Conservation (phyloP, 2,113 vertebrate genomes). For the Gallinago jamesoni region DNA sequence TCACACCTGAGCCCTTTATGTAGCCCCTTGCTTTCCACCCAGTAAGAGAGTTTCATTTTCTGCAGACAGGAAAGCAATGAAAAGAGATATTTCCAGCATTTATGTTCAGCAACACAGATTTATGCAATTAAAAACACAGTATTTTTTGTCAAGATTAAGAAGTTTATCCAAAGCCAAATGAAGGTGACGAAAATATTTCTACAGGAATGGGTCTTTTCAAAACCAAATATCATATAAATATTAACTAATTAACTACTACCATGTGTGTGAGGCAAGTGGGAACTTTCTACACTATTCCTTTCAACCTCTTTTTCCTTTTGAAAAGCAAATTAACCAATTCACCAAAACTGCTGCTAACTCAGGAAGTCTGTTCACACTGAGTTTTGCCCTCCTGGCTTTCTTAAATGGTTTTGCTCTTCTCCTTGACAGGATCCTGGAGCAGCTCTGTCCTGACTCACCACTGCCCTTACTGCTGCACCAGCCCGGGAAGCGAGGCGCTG, state of each 20-base stretch:
- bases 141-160: background rate
- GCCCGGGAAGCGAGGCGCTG: background rate
- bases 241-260: background rate
- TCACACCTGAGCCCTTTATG: background rate
- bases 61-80: constrained; percentile 32
- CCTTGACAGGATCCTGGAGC: background rate
- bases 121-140: background rate
- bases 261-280: background rate
- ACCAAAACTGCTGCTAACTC: background rate
- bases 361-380: background rate
- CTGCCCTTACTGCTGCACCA: background rate
- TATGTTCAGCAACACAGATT: background rate
- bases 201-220: background rate
- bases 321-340: background rate
- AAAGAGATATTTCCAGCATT: constrained; percentile 45
- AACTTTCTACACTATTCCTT: background rate
- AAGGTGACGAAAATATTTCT: background rate
- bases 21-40: background rate
- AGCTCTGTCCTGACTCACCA: background rate
- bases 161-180: background rate
- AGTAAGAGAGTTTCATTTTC: background rate
- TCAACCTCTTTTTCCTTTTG: background rate
- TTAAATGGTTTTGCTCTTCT: background rate
- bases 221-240: background rate
- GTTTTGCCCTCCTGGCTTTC: background rate